Base-by-base conservation (phyloP, 2,113 vertebrate species). In the Triplophysa dalaica region DNA sequence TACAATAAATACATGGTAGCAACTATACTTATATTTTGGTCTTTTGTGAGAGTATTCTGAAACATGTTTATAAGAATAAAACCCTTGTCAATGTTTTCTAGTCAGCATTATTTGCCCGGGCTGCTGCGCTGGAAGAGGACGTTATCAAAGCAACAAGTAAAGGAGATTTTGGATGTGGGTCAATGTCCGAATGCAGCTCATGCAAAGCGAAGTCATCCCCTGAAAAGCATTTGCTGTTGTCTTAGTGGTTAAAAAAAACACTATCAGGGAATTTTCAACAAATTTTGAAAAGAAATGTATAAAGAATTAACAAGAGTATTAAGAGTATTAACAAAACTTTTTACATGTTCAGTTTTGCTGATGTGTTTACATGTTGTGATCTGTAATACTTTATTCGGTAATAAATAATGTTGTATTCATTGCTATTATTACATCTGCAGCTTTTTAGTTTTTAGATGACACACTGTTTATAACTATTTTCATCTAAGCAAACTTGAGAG, bases 91-190 rank as follows among this genome's bases (percentile, higher is more conserved):
- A 41, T 77, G n/a, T 43, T 2, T 80, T 70, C 19, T 82, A 90
- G 88, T 1, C 13, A 81, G 48, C 19, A 83, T 56, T 78, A 85
- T 0, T 70, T 90, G 3, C 50, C 60, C 0, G 7, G 8, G 1
- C 73, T 92, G 70, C 84, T 92, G 77, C 66, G 8, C 11, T 91
- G 85, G 85, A 86, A 83, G 83, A 83, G 81, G 4, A 78, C 73
- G 19, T 80, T 89, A 2, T 72, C 85, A 21, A 4, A 29, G 2
- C 0, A 21, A 1, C 0, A 86, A 16, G 50, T 86, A 0, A 74
- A 0, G 1, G 67, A 90, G 67, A 76, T 91, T 33, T 54, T 90
- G 84, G 29, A 77, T 0, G 76, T 77, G 13, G 17, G 73, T 58
- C 38, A 12, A 33, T 48, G 16, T 85, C 4, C 52, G 67, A 26